A percentile compares a stretch with the other conserved stretches of the same genome.
Evolutionary conservation across 2,888 invertebrate species (phyloP).

Genomic region (Andrena trimmerana): DNA sequence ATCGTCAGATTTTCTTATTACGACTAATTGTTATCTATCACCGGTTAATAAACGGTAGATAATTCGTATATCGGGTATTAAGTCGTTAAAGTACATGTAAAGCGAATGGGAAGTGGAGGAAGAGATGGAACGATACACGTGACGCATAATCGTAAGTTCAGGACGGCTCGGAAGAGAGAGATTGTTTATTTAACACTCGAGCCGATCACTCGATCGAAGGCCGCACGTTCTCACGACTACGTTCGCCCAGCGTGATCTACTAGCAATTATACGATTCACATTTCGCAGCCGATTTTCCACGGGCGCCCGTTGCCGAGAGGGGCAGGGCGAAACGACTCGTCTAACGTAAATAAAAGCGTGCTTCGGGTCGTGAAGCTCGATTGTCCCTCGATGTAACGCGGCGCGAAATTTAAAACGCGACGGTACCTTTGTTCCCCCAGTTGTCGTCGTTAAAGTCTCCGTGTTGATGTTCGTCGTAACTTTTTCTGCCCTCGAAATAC

Average conservation of each 20-base stretch:
- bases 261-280: constrained; percentile 10
- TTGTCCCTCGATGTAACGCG: not conserved
- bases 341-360: not conserved
- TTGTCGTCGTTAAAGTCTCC: constrained; percentile 62
- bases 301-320: no score
- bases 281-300: not conserved
- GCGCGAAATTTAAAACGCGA: constrained; percentile 26
- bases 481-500: constrained; percentile 62
- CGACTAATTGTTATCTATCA: constrained; percentile 73
- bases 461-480: constrained; percentile 72
- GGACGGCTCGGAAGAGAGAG: constrained; percentile 58
- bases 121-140: constrained; percentile 30
- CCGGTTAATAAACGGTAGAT: constrained; percentile 70
- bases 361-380: not conserved
- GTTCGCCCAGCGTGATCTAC: constrained; percentile 73
- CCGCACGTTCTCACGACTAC: constrained; percentile 53
- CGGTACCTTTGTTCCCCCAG: constrained; percentile 42
- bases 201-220: constrained; percentile 44
- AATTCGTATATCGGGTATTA: constrained; percentile 68
- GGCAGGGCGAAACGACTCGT: not conserved
- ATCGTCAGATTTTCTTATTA: constrained; percentile 75
- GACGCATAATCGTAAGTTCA: constrained; percentile 57
- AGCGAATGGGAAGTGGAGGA: not conserved
- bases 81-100: constrained; percentile 56
- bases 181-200: constrained; percentile 15